phyloP scores from a whole-genome alignment of 2,113 vertebrate genomes.

The Anoplopoma fimbria region DNA sequence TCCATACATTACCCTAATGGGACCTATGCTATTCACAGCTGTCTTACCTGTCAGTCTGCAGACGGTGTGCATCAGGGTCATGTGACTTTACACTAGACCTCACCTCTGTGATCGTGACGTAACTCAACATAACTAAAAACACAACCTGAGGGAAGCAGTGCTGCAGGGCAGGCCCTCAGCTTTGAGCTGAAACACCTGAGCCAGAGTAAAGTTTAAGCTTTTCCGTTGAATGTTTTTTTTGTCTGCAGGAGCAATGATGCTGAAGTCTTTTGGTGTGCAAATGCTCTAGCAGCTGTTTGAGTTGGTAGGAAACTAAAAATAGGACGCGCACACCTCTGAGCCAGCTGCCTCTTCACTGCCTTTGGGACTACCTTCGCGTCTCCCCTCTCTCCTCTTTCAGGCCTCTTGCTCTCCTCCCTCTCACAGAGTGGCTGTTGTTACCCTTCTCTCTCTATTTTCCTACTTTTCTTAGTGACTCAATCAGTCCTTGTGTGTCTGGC shows the following conservation, averaged over 20 bases:
- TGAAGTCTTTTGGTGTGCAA: slow-evolving; percentile 63
- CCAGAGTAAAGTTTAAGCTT: slow-evolving; percentile 24
- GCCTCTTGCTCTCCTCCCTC: slow-evolving; percentile 32
- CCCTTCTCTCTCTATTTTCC: slow-evolving; percentile 34
- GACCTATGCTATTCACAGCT: slow-evolving; percentile 57
- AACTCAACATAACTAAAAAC: slow-evolving; percentile 37
- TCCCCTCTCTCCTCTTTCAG: slow-evolving; percentile 47
- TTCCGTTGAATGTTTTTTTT: slow-evolving; percentile 18
- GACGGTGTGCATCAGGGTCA: slow-evolving; percentile 52
- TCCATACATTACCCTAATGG: slow-evolving; percentile 61
- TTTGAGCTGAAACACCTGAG: slow-evolving; percentile 56
- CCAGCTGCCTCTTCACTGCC: slow-evolving; percentile 80
- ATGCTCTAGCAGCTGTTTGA: slow-evolving; percentile 79
- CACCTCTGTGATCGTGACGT: slow-evolving; percentile 38
- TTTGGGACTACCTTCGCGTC: slow-evolving; percentile 68
- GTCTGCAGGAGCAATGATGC: slow-evolving; percentile 17
- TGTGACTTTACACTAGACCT: slow-evolving; percentile 43
- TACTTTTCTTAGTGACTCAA: slow-evolving; percentile 49
- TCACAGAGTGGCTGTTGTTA: slow-evolving; percentile 35
- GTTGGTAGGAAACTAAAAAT: slow-evolving; percentile 81
- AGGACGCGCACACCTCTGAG: slow-evolving; percentile 77
- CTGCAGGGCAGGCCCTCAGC: slow-evolving; percentile 6
- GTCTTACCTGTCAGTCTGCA: slow-evolving; percentile 47
- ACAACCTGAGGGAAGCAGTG: slow-evolving; percentile 8
- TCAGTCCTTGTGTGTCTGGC: slow-evolving; percentile 61